These are phyloP conservation scores for Euproctis similis DNA, from an alignment of 2,888 invertebrate genomes.

Conservation along the genomic window DNA sequence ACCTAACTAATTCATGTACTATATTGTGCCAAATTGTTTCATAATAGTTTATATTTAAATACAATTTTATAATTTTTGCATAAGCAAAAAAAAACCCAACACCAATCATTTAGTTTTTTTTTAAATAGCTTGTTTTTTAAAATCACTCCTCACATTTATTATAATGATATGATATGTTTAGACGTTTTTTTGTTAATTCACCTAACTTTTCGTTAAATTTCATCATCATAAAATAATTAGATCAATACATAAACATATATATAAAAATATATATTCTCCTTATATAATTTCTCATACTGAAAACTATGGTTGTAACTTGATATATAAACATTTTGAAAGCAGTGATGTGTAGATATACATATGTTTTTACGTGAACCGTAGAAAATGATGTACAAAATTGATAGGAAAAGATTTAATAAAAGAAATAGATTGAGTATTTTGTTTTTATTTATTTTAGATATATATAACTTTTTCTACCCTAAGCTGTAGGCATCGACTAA, in stretches of 20 bases:
- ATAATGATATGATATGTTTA: too few species aligned
- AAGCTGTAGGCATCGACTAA: too few species aligned
- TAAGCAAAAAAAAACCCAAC: too few species aligned
- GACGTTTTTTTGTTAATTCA: not conserved
- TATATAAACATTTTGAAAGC: constrained; percentile 59
- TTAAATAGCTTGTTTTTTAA: too few species aligned
- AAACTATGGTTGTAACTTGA: constrained; percentile 72
- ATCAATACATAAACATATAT: constrained; percentile 7
- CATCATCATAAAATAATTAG: not conserved
- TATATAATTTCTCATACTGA: constrained; percentile 54
- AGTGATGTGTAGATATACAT: constrained; percentile 61
- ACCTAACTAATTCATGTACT: constrained; percentile 21
- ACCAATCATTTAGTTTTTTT: too few species aligned
- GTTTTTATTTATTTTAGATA: constrained; percentile 28
- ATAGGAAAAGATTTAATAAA: constrained; percentile 64
- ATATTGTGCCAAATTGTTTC: constrained; percentile 25
- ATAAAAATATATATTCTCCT: constrained; percentile 17
- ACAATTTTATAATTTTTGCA: constrained; percentile 9
- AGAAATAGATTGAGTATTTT: constrained; percentile 48
- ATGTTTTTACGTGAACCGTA: constrained; percentile 72
- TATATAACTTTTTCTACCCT: too few species aligned
- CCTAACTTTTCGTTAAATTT: too few species aligned
- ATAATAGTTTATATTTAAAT: constrained; percentile 9
- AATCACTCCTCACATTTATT: too few species aligned
- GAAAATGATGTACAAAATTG: constrained; percentile 67